phyloP scores from a whole-genome alignment of 2,113 vertebrate genomes.

The Pipra filicauda region DNA sequence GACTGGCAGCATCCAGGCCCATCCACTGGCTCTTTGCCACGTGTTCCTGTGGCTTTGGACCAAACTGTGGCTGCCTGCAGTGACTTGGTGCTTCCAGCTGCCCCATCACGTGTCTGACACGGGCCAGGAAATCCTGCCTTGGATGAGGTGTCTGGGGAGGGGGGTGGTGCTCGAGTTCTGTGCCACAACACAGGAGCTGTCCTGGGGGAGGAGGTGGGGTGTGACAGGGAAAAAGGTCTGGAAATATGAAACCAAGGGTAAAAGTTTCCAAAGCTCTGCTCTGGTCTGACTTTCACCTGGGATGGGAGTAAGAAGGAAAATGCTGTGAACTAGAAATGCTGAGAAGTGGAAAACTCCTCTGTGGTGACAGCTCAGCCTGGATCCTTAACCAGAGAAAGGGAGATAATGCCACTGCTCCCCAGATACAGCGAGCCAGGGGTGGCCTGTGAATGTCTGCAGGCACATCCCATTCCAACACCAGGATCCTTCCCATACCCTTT shows the following conservation, averaged over 20 bases:
- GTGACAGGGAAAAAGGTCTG: neutral
- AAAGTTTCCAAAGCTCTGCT: neutral
- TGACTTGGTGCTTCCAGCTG: neutral
- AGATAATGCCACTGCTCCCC: neutral
- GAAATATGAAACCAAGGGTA: neutral
- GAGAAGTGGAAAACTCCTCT: neutral
- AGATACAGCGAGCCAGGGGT: neutral
- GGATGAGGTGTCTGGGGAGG: neutral
- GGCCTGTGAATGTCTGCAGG: neutral
- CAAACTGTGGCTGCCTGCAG: neutral
- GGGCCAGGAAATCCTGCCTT: neutral
- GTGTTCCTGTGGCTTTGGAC: neutral
- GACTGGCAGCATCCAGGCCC: neutral
- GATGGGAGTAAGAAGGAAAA: neutral
- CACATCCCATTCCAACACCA: neutral
- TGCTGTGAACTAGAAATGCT: neutral
- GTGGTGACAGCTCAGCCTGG: neutral
- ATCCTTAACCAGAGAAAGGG: neutral
- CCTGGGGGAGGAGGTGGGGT: neutral
- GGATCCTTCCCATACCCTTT: neutral
- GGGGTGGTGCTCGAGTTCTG: neutral
- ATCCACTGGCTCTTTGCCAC: neutral
- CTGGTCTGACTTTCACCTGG: neutral
- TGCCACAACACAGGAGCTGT: neutral
- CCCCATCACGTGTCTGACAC: neutral